These are phyloP conservation scores for Rotaria socialis DNA, from an alignment of 2,888 invertebrate genomes.

Conservation along the genomic window DNA sequence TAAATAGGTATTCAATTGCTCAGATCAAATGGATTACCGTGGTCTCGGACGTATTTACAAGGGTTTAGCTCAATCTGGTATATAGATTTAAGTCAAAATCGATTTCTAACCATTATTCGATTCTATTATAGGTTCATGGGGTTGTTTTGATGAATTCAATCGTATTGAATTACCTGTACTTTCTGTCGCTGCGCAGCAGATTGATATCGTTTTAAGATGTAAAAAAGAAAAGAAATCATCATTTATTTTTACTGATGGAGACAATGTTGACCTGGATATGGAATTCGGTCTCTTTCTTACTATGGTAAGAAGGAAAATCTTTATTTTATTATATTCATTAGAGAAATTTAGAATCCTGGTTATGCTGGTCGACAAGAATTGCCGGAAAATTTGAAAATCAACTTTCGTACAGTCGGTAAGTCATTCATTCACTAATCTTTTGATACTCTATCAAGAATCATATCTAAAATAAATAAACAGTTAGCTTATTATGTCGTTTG, in stretches of 20 bases:
- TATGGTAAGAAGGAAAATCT: slow-evolving; percentile 64
- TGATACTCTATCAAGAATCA: too few relatives aligned
- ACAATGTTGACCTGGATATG: slow-evolving; percentile 82
- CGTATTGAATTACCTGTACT: slow-evolving; percentile 83
- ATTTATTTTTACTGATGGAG: slow-evolving; percentile 90
- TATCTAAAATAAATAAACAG: too few relatives aligned
- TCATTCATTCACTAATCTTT: neutral
- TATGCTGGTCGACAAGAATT: slow-evolving; percentile 91
- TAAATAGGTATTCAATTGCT: slow-evolving; percentile 61
- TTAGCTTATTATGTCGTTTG: too few relatives aligned
- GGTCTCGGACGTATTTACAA: slow-evolving; percentile 90
- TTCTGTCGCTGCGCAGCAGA: slow-evolving; percentile 92
- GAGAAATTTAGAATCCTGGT: slow-evolving; percentile 70
- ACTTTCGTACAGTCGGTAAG: slow-evolving; percentile 77
- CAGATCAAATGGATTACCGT: slow-evolving; percentile 72
- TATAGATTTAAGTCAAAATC: too few relatives aligned
- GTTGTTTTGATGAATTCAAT: slow-evolving; percentile 95
- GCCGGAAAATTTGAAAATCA: slow-evolving; percentile 92
- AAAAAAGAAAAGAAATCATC: slow-evolving; percentile 85
- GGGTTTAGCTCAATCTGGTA: slow-evolving; percentile 84
- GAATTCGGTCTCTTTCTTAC: slow-evolving; percentile 96
- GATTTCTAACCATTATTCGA: too few relatives aligned
- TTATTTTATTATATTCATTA: neutral
- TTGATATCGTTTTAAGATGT: slow-evolving; percentile 80
- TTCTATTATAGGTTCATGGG: slow-evolving; percentile 69